Evolutionary conservation across 2,888 invertebrate species (phyloP).

Genomic region (Pocota personata): DNA sequence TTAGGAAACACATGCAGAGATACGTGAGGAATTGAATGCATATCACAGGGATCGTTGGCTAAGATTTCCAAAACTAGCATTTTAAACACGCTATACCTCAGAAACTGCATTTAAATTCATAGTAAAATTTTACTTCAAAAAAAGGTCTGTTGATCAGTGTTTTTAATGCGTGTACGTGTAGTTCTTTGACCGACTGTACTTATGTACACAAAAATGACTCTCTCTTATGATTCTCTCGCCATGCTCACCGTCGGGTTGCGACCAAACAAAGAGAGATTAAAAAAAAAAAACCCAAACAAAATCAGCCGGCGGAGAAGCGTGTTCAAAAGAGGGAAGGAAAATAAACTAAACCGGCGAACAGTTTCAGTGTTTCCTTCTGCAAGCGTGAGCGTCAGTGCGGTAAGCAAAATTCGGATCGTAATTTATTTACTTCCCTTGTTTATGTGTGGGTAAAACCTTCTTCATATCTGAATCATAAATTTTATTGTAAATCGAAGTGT

Average conservation of each 20-base stretch:
- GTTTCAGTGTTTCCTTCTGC: background rate
- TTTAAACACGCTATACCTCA: no score
- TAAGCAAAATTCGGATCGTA: background rate
- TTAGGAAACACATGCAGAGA: no score
- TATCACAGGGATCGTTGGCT: no score
- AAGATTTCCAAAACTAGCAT: no score
- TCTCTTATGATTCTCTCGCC: background rate
- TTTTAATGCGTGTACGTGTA: background rate
- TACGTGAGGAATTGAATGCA: no score
- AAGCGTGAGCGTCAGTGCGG: conserved; percentile 7
- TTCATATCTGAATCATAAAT: background rate
- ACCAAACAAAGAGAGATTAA: background rate
- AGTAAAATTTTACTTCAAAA: no score
- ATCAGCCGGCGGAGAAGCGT: background rate
- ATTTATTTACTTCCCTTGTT: background rate
- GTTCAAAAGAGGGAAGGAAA: background rate
- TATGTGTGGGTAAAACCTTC: background rate
- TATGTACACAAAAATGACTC: background rate
- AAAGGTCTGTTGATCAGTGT: no score
- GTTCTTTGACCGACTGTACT: background rate
- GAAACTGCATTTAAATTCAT: no score
- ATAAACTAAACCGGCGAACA: background rate
- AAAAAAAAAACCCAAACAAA: background rate
- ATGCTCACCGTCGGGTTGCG: no score
- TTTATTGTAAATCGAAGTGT: background rate